Conservation (phyloP, 1,140 invertebrate species). For the Thrips palmi region DNA sequence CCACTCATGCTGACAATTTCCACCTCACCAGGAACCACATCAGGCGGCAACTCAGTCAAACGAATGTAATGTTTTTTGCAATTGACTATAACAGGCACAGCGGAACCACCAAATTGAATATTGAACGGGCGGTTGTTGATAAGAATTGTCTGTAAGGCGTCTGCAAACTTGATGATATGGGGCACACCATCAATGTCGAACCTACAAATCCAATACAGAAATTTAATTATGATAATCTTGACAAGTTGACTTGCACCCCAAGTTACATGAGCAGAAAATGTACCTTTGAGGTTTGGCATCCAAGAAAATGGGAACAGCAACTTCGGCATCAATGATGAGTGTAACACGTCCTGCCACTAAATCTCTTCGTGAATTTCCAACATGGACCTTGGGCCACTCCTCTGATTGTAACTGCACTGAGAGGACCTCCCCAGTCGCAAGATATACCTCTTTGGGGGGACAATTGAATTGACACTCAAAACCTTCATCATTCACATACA, state of each 20-base stretch:
- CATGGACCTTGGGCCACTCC: slow-evolving; percentile 67
- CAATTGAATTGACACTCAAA: slow-evolving; percentile 87
- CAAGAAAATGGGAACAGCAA: slow-evolving; percentile 61
- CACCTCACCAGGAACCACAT: slow-evolving; percentile 45
- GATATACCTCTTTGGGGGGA: slow-evolving; percentile 59
- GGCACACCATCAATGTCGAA: slow-evolving; percentile 54
- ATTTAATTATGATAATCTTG: slow-evolving; percentile 5
- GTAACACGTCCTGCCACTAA: slow-evolving; percentile 66
- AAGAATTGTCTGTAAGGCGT: slow-evolving; percentile 52
- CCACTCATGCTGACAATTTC: slow-evolving; percentile 47
- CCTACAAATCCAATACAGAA: slow-evolving; percentile 17
- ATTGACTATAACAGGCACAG: slow-evolving; percentile 65
- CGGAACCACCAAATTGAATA: slow-evolving; percentile 76
- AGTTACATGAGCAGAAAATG: slow-evolving; percentile 12
- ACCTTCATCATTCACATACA: slow-evolving; percentile 71
- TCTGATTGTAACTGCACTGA: slow-evolving; percentile 67
- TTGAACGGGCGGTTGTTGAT: slow-evolving; percentile 68
- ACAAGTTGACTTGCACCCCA: background rate
- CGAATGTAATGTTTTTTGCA: slow-evolving; percentile 67
- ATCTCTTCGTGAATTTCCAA: slow-evolving; percentile 49
- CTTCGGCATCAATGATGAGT: slow-evolving; percentile 59
- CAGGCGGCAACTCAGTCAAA: slow-evolving; percentile 58
- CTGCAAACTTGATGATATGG: slow-evolving; percentile 60
- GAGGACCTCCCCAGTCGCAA: slow-evolving; percentile 58
- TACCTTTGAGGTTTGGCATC: slow-evolving; percentile 64